These are phyloP conservation scores for Phodopus roborovskii DNA, from an alignment of 2,113 vertebrate species.

Conservation along the genomic window DNA sequence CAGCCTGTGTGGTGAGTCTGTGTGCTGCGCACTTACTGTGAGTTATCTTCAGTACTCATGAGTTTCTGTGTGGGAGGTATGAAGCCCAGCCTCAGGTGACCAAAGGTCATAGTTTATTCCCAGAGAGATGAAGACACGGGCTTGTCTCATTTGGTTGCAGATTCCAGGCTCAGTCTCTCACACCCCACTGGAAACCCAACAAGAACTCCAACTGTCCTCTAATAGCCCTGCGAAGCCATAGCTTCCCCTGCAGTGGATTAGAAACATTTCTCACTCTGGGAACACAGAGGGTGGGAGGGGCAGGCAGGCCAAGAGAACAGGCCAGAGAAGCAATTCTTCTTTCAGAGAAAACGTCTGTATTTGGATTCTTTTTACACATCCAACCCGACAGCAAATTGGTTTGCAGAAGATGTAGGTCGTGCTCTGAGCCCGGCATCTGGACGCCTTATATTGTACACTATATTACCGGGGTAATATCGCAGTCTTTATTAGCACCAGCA, in stretches of 20 bases:
- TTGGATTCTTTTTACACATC: slow-evolving; percentile 84
- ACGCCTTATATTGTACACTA: slow-evolving; percentile 81
- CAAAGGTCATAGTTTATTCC: not conserved
- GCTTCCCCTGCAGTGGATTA: slow-evolving; percentile 67
- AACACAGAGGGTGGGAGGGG: slow-evolving; percentile 47
- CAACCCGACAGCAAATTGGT: slow-evolving; percentile 87
- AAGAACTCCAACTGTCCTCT: slow-evolving; percentile 7
- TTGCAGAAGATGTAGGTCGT: slow-evolving; percentile 86
- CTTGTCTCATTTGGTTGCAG: slow-evolving; percentile 25
- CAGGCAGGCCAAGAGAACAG: slow-evolving; percentile 53
- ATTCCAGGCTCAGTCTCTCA: not conserved
- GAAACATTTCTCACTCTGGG: slow-evolving; percentile 68
- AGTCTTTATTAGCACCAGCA: slow-evolving; percentile 82
- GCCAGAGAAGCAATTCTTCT: slow-evolving; percentile 69
- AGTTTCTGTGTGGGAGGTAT: not conserved
- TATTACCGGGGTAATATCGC: slow-evolving; percentile 73
- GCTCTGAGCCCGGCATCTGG: slow-evolving; percentile 82
- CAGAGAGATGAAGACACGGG: not conserved
- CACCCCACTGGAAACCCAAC: slow-evolving; percentile 6
- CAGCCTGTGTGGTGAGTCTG: not conserved
- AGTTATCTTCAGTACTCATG: not conserved
- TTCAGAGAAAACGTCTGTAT: slow-evolving; percentile 66
- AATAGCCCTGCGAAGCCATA: slow-evolving; percentile 13
- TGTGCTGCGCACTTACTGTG: not conserved
- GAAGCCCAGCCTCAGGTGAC: not conserved